Base-by-base conservation (phyloP, 2,113 vertebrate species). In the Bujurquina vittata region DNA sequence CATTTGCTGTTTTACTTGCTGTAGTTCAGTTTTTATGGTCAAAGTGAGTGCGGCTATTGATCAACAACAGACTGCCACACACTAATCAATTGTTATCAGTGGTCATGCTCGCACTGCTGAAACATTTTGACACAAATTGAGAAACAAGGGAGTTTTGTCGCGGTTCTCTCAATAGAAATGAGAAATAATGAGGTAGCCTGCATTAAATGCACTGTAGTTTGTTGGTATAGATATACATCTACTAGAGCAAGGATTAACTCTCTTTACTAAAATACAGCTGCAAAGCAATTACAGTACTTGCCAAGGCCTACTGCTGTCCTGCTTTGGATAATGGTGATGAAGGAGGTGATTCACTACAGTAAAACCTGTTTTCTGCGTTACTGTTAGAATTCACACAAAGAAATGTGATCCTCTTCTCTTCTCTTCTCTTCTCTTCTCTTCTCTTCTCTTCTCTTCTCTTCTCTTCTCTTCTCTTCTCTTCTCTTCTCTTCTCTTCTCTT, bases 31-130 rank as follows among this genome's bases (percentile, higher is more conserved):
- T 58, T 60, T 49, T 62, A 7, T 35, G 9, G 31, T n/a, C 12
- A 67, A 43, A 79, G 55, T 9, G 15, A 72, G 26, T n/a, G 18
- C n/a, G 3, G 40, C 18, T 72, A 75, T 84, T 63, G 81, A 86
- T 26, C 7, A 56, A 31, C 35, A 75, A 18, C 62, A 83, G 29
- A 23, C 80, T 33, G 67, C 54, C 43, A 84, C 75, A 74, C 67
- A 61, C 37, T 12, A 72, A 90, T 90, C 85, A 85, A 90, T 91
- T 8, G 78, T 65, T 75, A 61, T 55, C n/a, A 61, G 7, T 62
- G 61, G 75, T 12, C 78, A 75, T 75, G 63, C 58, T 58, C 60
- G 55, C 75, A 35, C 37, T 18, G 60, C 5, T 72, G n/a, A 77
- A 79, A 84, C 31, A 61, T 60, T 81, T 56, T 10, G 35, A 62